Evolutionary conservation across 2,888 invertebrate genomes (phyloP), one percentile per base, ranked within the genome.

Genomic region (Acrocyrtus sp.): DNA sequence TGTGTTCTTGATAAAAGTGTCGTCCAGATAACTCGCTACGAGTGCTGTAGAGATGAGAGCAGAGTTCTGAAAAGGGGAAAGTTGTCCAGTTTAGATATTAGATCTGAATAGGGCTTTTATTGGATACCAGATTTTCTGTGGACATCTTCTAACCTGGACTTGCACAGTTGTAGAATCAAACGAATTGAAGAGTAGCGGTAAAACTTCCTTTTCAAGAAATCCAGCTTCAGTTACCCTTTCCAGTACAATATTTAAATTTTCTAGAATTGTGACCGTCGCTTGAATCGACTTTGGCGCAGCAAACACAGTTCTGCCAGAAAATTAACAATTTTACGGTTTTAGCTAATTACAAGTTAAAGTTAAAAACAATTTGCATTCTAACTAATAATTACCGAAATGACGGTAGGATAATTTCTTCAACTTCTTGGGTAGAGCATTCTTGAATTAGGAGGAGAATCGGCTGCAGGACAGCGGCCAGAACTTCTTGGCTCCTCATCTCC

Each of bases 151-250:
- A 84, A 96, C 96, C 92, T 96, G 95, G 74, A 95, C 93, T 87
- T 94, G 94, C 78, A 92, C 90, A 68, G 92, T 93, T 69, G 92
- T 91, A 83, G 92, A 94, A 82, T 97, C 96, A 83, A 97, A 90
- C 24, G 95, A 91, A 80, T 88, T 90, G 85, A 92, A 95, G 58
- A 97, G 86, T 86, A 96, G 89, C 3, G 95, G 95, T 81, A 97
- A 86, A 57, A 97, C 90, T 83, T 96, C 95, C 1, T 88, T 87
- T 80, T 91, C 89, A 43, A 93, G 88, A 39, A 77, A 57, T 78
- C 94, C 93, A 50, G 92, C 92, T 51, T 89, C 86, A 15, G 92
- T 90, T 73, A 95, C 93, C 86, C 96, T 97, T 83, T 91, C 91
- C 84, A 97, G 87, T 77, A 97, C 91, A 76, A 93, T 86, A 85